phyloP scores from a whole-genome alignment of 2,797 vertebrate genomes.

The Morelia viridis region DNA sequence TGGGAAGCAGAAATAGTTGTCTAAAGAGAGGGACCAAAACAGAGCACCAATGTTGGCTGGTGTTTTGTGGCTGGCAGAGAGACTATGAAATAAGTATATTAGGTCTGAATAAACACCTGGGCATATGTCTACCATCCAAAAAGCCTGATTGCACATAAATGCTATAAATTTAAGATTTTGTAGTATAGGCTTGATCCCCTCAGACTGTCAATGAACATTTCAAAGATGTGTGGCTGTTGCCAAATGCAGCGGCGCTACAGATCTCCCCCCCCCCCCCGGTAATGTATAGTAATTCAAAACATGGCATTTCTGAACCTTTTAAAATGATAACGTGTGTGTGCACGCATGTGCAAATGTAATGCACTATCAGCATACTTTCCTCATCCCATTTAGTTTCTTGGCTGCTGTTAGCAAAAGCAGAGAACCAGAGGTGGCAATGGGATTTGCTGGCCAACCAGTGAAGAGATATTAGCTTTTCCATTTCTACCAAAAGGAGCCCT shows the following conservation, averaged over 20 bases:
- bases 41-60: neutral
- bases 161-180: neutral
- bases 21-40: fast-evolving
- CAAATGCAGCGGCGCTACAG: neutral
- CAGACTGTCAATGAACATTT: neutral
- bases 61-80: neutral
- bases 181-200: neutral
- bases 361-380: neutral
- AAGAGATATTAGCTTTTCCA: neutral
- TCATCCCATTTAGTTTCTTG: neutral
- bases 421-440: neutral
- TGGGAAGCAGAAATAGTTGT: neutral
- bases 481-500: neutral
- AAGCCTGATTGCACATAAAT: neutral
- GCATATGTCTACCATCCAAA: neutral
- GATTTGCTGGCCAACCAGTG: neutral
- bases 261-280: neutral
- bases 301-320: neutral
- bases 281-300: neutral
- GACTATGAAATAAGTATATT: neutral
- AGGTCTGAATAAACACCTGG: neutral
- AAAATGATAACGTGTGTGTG: neutral
- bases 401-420: neutral
- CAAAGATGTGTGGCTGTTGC: neutral
- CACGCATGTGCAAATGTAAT: no score